Base-by-base conservation (phyloP, 1,140 invertebrate species). In the Globodera rostochiensis region DNA sequence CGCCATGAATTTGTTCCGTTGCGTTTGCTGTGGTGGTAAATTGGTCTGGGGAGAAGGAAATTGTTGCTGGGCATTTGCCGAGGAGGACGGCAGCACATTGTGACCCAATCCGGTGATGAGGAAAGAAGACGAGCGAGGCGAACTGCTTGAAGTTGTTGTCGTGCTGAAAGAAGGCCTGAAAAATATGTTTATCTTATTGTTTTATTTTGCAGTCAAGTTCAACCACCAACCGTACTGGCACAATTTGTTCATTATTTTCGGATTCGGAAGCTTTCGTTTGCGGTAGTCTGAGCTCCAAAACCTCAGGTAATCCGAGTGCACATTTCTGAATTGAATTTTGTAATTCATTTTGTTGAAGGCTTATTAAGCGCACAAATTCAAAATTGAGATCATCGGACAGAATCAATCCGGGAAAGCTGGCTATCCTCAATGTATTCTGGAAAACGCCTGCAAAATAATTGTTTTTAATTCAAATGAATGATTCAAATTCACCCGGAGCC, bases 301-400 rank as follows among this genome's bases (percentile, higher is more conserved):
- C 80, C 25, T 85, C 83, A 8, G 84, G 84, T 21, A 83, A 57
- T 13, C 85, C 85, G 74, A 85, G 84, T 45, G 81, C 21, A 73
- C 85, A 86, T 74, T 82, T 87, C 77, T 78, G 45, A 80, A 57
- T 49, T 19, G 8, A 50, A 21, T 5, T 25, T 78, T 67, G 13
- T 6, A 19, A 19, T 46, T 11, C 25, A 25, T 21, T 15, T 8
- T 78, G 45, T 13, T 13, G 53, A 9, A 4, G 25, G n/a, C 5
- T n/a, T 19, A 36, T 46, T 47, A 25, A 50, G 13, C 77, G 4
- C 25, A 78, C 77, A 77, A 86, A 86, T 49, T 83, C 86, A 49
- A 87, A 87, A 80, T 87, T 87, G n/a, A 84, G 77, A 75, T 86
- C 85, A n/a, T 86, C 86, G 57, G 70, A 73, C 15, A 86, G 76